Evolutionary conservation across 35 echinoderm and acorn worm genomes (phyloP), one percentile per base, ranked within the genome.

Genomic region (Ptychodera flava): DNA sequence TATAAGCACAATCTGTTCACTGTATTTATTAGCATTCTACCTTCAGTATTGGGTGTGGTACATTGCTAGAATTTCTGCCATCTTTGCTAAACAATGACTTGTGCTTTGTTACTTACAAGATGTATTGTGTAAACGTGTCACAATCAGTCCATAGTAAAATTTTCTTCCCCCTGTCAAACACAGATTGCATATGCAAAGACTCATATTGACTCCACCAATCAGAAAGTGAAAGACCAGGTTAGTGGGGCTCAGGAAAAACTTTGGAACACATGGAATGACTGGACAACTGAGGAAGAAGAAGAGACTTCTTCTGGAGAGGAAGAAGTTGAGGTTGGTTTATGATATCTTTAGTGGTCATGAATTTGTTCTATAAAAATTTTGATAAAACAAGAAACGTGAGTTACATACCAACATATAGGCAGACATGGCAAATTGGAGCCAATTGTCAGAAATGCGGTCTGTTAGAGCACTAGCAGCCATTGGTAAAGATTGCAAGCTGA

Each of bases 111-210:
- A n/a, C n/a, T n/a, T n/a, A n/a, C n/a, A n/a, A n/a, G n/a, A n/a
- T n/a, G n/a, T n/a, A n/a, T n/a, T n/a, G n/a, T n/a, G n/a, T n/a
- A n/a, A n/a, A n/a, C n/a, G n/a, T n/a, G n/a, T n/a, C n/a, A n/a
- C n/a, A n/a, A n/a, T n/a, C n/a, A n/a, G n/a, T n/a, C n/a, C n/a
- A n/a, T n/a, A n/a, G n/a, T n/a, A n/a, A n/a, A n/a, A n/a, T n/a
- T n/a, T n/a, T n/a, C n/a, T n/a, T n/a, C n/a, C n/a, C n/a, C n/a
- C n/a, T n/a, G n/a, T n/a, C n/a, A n/a, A n/a, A n/a, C n/a, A 6
- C 15, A 97, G 96, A 99, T 99, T 78, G 92, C 92, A 33, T 99
- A 99, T 93, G 93, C 96, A 28, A 92, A 92, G 85, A 83, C 77
- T 28, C 93, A 93, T 85, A 98, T 98, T 37, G 92, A 94, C 16